Conservation (phyloP, 1,140 invertebrate genomes). For the Macrobrachium rosenbergii region DNA sequence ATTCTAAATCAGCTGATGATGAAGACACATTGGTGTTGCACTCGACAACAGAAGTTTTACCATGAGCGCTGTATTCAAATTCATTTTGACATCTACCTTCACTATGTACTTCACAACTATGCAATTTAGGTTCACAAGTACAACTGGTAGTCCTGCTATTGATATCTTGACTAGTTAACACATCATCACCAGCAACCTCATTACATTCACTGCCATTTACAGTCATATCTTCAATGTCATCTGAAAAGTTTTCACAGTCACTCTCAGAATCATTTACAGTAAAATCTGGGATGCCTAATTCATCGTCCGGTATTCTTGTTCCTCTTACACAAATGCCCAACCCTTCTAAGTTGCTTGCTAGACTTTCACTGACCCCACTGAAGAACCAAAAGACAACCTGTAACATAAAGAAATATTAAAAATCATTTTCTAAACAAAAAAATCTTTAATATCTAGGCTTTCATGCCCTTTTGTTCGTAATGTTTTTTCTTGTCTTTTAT, state of each 20-base stretch:
- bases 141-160: no score
- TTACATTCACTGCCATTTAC: neutral
- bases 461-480: neutral
- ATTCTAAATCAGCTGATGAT: neutral
- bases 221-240: neutral
- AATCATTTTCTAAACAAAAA: neutral
- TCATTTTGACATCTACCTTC: no score
- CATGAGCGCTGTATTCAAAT: no score
- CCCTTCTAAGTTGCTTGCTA: conserved; percentile 27
- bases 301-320: conserved; percentile 34
- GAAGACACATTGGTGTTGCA: neutral
- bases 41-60: neutral
- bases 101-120: no score
- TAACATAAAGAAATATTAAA: neutral
- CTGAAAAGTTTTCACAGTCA: conserved; percentile 10
- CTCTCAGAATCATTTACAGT: neutral
- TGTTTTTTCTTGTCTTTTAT: neutral
- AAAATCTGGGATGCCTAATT: conserved; percentile 40
- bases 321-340: conserved; percentile 31
- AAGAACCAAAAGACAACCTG: conserved; percentile 54
- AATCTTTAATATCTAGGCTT: neutral
- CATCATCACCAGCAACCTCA: neutral
- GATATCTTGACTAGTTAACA: no score
- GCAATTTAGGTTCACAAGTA: no score
- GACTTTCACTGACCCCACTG: conserved; percentile 51